phyloP scores from a whole-genome alignment of 2,797 vertebrate genomes.

The Galagoides demidoff region DNA sequence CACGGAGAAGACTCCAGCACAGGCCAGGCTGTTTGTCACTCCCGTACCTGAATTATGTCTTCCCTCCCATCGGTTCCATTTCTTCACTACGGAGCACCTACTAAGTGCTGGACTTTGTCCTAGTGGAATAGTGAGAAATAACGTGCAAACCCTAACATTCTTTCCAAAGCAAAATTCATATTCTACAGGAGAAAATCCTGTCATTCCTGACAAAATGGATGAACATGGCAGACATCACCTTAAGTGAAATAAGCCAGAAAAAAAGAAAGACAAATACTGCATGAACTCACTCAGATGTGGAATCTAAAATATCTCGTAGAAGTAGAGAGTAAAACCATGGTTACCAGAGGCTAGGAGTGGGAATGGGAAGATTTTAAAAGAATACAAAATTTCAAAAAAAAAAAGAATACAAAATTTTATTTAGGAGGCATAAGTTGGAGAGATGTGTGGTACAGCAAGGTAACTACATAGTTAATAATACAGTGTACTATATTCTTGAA shows the following conservation, averaged over 20 bases:
- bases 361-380: neutral
- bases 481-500: neutral
- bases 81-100: neutral
- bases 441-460: no score
- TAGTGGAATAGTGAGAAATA: neutral
- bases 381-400: neutral
- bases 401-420: no score
- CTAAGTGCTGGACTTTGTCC: neutral
- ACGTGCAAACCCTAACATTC: neutral
- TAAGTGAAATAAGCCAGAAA: neutral
- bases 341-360: neutral
- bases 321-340: neutral
- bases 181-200: neutral
- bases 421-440: neutral
- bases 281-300: neutral
- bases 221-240: neutral
- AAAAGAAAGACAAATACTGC: neutral
- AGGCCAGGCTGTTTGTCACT: neutral
- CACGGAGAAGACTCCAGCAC: neutral
- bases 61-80: neutral
- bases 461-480: neutral
- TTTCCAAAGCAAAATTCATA: neutral
- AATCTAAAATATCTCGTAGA: neutral
- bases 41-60: neutral
- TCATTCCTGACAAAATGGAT: neutral